Evolutionary conservation across 2,113 vertebrate genomes (phyloP).

Genomic region (Anguilla japonica): DNA sequence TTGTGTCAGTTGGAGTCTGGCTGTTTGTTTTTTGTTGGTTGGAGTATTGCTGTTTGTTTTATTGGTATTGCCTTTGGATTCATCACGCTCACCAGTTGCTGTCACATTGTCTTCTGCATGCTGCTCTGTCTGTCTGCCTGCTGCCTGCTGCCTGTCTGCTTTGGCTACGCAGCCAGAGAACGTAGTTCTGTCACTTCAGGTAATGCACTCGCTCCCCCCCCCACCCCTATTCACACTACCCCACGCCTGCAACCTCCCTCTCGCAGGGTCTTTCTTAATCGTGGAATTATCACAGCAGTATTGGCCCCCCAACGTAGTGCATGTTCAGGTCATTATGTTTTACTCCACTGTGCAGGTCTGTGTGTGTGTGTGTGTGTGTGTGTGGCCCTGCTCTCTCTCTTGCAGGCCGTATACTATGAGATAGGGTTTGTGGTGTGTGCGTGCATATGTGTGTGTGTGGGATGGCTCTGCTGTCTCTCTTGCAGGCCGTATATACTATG

Average conservation of each 20-base stretch:
- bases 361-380: neutral
- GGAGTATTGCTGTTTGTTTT: neutral
- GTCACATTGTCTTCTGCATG: constrained; percentile 61
- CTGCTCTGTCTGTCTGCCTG: constrained; percentile 54
- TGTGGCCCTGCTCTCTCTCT: neutral
- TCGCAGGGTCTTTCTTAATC: no score
- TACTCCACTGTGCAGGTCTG: no score
- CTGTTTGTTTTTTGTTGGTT: no score
- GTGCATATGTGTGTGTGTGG: no score
- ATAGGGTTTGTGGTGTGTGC: no score
- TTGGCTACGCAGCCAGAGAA: constrained; percentile 85
- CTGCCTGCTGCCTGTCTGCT: constrained; percentile 57
- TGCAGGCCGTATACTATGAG: no score
- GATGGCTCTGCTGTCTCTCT: neutral
- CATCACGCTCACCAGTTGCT: constrained; percentile 42
- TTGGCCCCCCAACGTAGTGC: no score
- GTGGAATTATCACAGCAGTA: no score
- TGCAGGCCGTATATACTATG: no score
- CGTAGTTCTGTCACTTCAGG: constrained; percentile 87
- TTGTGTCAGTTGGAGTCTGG: no score
- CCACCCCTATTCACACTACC: neutral
- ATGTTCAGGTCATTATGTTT: no score
- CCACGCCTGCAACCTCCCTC: neutral
- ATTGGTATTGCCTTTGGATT: neutral
- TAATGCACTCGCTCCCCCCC: constrained; percentile 57